Conservation (phyloP, 2,888 invertebrate genomes). For the Erynnis tages region DNA sequence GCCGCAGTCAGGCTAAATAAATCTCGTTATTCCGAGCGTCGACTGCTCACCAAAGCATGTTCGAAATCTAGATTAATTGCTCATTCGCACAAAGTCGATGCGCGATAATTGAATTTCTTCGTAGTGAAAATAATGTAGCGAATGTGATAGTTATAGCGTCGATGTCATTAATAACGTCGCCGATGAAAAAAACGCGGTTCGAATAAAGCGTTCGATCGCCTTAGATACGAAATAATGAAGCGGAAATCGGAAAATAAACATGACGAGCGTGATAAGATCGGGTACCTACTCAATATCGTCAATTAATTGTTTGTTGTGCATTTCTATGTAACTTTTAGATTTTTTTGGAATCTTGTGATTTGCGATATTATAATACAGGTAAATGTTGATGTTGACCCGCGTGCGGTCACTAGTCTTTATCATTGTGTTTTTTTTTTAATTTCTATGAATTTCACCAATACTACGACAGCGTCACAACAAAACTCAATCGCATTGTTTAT, state of each 20-base stretch:
- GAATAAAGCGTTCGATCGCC: neutral
- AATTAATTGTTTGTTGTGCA: no score
- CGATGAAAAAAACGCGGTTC: neutral
- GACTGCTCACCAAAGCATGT: constrained; percentile 16
- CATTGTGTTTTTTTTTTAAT: no score
- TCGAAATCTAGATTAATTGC: constrained; percentile 23
- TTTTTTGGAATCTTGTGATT: no score
- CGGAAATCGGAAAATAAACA: neutral
- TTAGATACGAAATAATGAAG: neutral
- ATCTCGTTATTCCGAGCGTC: constrained; percentile 11
- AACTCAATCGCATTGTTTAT: constrained; percentile 24
- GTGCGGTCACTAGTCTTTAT: no score
- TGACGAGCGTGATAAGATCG: no score
- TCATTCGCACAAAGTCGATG: constrained; percentile 18
- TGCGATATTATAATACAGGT: no score
- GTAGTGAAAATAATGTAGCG: constrained; percentile 7
- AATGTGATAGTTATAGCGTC: neutral
- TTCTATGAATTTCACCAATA: no score
- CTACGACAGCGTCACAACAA: no score
- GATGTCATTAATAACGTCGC: neutral
- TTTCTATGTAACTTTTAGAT: no score
- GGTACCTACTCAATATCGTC: no score
- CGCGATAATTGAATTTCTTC: constrained; percentile 19
- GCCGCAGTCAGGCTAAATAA: constrained; percentile 8
- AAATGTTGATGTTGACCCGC: no score